These are phyloP conservation scores for Epizoanthus illoricatus DNA, from an alignment of 92 coral and sea anemone species.

Conservation along the genomic window DNA sequence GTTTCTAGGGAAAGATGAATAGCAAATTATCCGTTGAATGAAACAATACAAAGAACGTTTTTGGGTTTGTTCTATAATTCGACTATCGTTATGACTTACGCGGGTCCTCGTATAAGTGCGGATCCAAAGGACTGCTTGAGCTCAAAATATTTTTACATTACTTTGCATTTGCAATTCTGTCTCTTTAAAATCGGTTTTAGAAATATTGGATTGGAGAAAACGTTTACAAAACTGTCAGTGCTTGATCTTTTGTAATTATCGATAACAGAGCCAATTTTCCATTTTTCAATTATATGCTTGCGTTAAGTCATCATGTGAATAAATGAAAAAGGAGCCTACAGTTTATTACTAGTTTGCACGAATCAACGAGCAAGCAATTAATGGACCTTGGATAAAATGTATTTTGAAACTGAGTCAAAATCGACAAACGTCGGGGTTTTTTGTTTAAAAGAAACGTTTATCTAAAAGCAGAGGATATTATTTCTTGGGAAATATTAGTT, in stretches of 20 bases:
- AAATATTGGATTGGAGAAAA: constrained; percentile 19
- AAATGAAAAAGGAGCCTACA: constrained; percentile 4
- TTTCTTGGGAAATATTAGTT: no score
- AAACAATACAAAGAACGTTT: constrained; percentile 8
- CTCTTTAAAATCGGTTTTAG: constrained; percentile 9
- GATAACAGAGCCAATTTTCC: constrained; percentile 22
- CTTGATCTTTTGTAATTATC: constrained; percentile 31
- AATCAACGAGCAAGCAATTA: constrained; percentile 28
- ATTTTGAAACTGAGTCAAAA: constrained; percentile 14
- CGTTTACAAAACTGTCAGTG: constrained; percentile 26
- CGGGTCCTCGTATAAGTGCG: background rate
- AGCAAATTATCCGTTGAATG: constrained; percentile 16
- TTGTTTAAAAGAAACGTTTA: background rate
- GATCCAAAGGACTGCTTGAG: constrained; percentile 6
- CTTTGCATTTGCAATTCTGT: constrained; percentile 12
- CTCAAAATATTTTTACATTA: background rate
- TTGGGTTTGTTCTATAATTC: background rate
- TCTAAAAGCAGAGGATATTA: background rate
- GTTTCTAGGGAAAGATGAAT: constrained; percentile 32
- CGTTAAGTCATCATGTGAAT: background rate
- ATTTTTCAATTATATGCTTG: constrained; percentile 17
- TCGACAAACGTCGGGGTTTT: background rate
- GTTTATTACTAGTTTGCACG: constrained; percentile 37
- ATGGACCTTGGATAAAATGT: constrained; percentile 21
- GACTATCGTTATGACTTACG: background rate